phyloP scores from a whole-genome alignment of 2,888 invertebrate species.

The Luperina testacea region DNA sequence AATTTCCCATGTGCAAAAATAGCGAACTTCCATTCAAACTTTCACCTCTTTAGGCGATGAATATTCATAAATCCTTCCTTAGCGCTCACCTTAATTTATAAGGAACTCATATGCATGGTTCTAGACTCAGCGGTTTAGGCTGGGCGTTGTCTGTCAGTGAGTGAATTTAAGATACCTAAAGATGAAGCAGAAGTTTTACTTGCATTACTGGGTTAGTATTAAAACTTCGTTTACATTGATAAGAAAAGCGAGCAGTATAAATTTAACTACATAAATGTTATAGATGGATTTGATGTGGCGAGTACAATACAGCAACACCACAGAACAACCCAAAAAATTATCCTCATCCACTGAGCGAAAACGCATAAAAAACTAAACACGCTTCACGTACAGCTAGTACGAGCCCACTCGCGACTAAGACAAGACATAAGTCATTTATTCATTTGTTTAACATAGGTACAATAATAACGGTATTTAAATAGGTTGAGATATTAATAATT shows the following conservation, averaged over 20 bases:
- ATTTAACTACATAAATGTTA: neutral
- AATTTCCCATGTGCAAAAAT: too few relatives aligned
- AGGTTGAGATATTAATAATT: too few relatives aligned
- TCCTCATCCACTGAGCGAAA: neutral
- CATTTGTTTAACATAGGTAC: too few relatives aligned
- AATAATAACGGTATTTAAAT: too few relatives aligned
- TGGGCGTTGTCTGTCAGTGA: too few relatives aligned
- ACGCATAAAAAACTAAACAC: neutral
- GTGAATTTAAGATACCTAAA: too few relatives aligned
- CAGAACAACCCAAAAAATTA: neutral
- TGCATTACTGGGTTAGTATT: neutral
- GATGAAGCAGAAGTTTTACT: neutral
- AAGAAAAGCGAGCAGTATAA: neutral
- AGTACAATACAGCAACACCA: neutral
- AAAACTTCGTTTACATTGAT: neutral
- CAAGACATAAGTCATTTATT: too few relatives aligned
- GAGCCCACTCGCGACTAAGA: neutral
- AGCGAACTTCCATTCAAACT: too few relatives aligned
- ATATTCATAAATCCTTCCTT: neutral
- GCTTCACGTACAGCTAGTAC: neutral
- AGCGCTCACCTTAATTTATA: neutral
- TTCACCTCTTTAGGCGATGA: too few relatives aligned
- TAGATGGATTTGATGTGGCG: neutral
- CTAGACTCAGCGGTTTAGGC: neutral
- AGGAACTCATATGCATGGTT: neutral